Base-by-base conservation (phyloP, 2,797 vertebrate genomes). In the Sebastes matsubarae region DNA sequence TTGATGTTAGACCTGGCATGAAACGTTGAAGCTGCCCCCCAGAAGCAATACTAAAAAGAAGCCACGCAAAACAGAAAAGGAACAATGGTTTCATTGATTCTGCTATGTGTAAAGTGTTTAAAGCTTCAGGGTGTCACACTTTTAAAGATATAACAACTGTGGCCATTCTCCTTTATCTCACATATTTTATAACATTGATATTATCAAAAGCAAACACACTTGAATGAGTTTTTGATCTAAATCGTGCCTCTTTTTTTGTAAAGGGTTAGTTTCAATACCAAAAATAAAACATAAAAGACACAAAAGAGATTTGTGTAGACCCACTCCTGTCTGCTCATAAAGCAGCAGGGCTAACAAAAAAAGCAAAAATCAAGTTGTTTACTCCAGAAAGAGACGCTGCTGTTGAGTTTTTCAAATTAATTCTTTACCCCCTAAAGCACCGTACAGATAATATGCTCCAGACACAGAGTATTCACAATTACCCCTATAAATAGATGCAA, bases 341-440 rank as follows among this genome's bases (percentile, higher is more conserved):
- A 77, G 1, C 54, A 76, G 13, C 22, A 10, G n/a, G 32, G 32
- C 42, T 52, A 68, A 68, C 34, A 61, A 50, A 11, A 14, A n/a
- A 69, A 12, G 50, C 10, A 50, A 22, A 70, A n/a, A 68, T 36
- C 60, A 7, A 74, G 25, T 79, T 81, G 29, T 79, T 79, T 29
- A 70, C 13, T 58, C 50, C 67, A 32, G 36, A 74, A 57, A 25
- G 9, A 59, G 32, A 64, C 1, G 2, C 30, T 16, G 13, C 22
- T 38, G 20, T 36, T n/a, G 22, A 71, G 54, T 60, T 75, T 69
- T 74, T 82, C 27, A 75, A 71, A 81, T 72, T 0, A 54, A 42
- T 29, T 78, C 1, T 68, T 54, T 67, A 61, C 22, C 73, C 34
- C 65, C 59, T 68, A 13, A 64, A 66, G 16, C 4, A 3, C 24